These are phyloP conservation scores for Agrenia bidenticulata DNA, from an alignment of 2,888 invertebrate genomes.

Conservation along the genomic window DNA sequence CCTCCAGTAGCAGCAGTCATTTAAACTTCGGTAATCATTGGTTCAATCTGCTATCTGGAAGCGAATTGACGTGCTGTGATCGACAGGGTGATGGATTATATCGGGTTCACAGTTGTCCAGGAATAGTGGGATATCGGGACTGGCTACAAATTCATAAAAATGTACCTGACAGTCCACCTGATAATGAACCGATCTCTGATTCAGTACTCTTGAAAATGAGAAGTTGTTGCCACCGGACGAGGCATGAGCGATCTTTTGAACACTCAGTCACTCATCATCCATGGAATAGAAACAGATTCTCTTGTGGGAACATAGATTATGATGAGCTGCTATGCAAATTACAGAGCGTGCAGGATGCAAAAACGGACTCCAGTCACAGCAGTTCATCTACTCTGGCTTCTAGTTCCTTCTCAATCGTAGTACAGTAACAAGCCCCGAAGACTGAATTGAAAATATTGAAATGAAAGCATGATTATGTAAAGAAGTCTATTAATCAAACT, in stretches of 20 bases:
- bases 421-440: conserved; percentile 32
- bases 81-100: conserved; percentile 51
- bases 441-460: conserved; percentile 3
- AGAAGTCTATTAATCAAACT: no score
- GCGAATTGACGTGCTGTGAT: conserved; percentile 42
- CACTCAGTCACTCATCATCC: conserved; percentile 22
- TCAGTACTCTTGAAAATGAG: conserved; percentile 41
- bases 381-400: conserved; percentile 46
- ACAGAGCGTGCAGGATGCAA: conserved; percentile 38
- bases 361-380: conserved; percentile 40
- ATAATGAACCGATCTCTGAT: conserved; percentile 42
- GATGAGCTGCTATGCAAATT: conserved; percentile 44
- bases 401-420: conserved; percentile 47
- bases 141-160: conserved; percentile 38
- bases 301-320: conserved; percentile 41
- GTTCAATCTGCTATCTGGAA: conserved; percentile 41
- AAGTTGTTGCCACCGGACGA: conserved; percentile 39
- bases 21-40: conserved; percentile 41
- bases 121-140: conserved; percentile 51
- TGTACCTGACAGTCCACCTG: conserved; percentile 46
- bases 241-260: conserved; percentile 35
- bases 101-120: conserved; percentile 54
- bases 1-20: conserved; percentile 23
- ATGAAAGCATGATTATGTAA: no score
- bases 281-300: conserved; percentile 35